phyloP scores from a whole-genome alignment of 2,113 vertebrate species.

The Brachyhypopomus occidentalis region DNA sequence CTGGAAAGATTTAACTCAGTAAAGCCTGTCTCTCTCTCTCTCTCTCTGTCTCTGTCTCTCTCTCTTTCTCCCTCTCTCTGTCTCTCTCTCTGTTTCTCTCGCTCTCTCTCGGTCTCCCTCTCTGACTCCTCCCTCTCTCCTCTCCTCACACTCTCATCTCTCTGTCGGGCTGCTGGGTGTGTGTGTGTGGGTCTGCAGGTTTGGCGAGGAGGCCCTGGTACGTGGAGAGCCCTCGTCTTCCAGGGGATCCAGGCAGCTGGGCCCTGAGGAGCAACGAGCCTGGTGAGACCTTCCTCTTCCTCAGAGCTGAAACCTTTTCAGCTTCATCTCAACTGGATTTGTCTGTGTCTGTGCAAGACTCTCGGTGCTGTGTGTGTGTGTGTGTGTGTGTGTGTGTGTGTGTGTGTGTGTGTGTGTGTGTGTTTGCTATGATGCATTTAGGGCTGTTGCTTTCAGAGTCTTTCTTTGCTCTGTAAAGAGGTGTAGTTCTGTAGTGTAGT shows the following conservation, averaged over 20 bases:
- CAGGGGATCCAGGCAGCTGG: slow-evolving; percentile 78
- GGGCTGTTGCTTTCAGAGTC: too few relatives aligned
- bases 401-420: background rate
- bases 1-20: slow-evolving; percentile 74
- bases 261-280: slow-evolving; percentile 78
- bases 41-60: slow-evolving; percentile 46
- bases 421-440: background rate
- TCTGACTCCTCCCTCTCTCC: slow-evolving; percentile 60
- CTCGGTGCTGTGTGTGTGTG: slow-evolving; percentile 10
- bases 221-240: slow-evolving; percentile 86
- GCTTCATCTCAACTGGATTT: slow-evolving; percentile 18
- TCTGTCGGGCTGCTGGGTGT: slow-evolving; percentile 52
- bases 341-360: slow-evolving; percentile 30
- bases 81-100: slow-evolving; percentile 20
- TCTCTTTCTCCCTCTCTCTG: slow-evolving; percentile 12
- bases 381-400: background rate
- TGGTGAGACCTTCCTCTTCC: slow-evolving; percentile 38
- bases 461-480: slow-evolving; percentile 21
- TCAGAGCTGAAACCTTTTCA: background rate
- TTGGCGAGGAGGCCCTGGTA: slow-evolving; percentile 88
- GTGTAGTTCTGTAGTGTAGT: too few relatives aligned
- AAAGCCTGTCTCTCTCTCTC: slow-evolving; percentile 58
- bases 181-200: slow-evolving; percentile 77
- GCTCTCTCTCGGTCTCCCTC: slow-evolving; percentile 58
- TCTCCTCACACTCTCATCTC: slow-evolving; percentile 23